Evolutionary conservation across 2,888 invertebrate genomes (phyloP), one percentile per base, ranked within the genome.

Genomic region (Cephus pulcher): DNA sequence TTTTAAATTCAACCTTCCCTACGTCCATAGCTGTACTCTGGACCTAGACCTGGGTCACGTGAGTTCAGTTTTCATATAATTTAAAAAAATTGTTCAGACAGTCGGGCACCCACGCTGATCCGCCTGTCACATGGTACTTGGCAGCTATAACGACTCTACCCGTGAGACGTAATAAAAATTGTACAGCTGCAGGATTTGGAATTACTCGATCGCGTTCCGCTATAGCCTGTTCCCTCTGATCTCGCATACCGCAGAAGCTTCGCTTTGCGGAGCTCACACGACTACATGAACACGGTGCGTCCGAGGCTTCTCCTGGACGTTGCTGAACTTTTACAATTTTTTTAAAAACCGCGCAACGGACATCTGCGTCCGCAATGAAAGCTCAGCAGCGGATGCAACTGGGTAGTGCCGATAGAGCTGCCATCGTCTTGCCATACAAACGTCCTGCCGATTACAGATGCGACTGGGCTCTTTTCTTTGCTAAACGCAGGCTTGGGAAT

Each of bases 361-460:
- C 82, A 81, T 84, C 81, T 82, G 84, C 82, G 79, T 83, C 80
- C 78, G 75, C 75, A 75, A 85, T 86, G 84, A 88, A 89, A 86
- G 82, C 83, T 80, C 77, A 79, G 78, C 79, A 77, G 80, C 82
- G 84, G 84, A 84, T 80, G 82, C 82, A 34, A 69, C 40, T 79
- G 79, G 83, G 82, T 85, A 87, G 81, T 81, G 82, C 84, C 89
- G 89, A 90, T 91, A 90, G 90, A 91, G 87, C 91, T 91, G 90
- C 90, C 90, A 91, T 87, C 88, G 86, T 86, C 85, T 88, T 88
- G 87, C 90, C 87, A 90, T 91, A 91, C 90, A 91, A 91, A 90
- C 88, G 89, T 90, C 90, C 84, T 84, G 83, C 80, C 83, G 86
- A 85, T 86, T 90, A 89, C 86, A 86, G 84, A 85, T 85, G 84